These are phyloP conservation scores for Lacanobia oleracea DNA, from an alignment of 2,888 invertebrate genomes.

Conservation along the genomic window DNA sequence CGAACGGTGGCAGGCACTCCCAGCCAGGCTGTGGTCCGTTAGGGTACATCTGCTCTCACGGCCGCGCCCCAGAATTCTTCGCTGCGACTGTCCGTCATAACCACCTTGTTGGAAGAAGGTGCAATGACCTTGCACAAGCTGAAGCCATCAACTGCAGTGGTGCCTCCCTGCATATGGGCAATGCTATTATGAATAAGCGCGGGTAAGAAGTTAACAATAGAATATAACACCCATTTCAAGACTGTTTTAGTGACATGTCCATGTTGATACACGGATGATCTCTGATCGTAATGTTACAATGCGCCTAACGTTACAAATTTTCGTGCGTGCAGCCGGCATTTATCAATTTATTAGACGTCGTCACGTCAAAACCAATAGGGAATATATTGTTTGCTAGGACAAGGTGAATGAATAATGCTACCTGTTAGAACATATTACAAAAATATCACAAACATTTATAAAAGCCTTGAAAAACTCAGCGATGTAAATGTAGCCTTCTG, in stretches of 20 bases:
- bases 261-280: too few relatives aligned
- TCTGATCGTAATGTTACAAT: too few relatives aligned
- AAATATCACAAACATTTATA: too few relatives aligned
- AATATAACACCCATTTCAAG: not conserved
- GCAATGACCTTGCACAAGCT: conserved; percentile 73
- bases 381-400: too few relatives aligned
- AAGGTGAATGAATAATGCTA: too few relatives aligned
- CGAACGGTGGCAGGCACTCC: conserved; percentile 81
- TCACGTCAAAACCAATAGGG: too few relatives aligned
- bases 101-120: conserved; percentile 75
- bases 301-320: too few relatives aligned
- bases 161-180: conserved; percentile 71
- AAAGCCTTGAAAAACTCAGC: too few relatives aligned
- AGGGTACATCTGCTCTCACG: conserved; percentile 78
- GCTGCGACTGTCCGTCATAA: conserved; percentile 77
- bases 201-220: conserved; percentile 67
- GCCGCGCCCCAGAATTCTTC: conserved; percentile 76
- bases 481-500: too few relatives aligned
- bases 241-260: not conserved
- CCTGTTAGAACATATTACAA: too few relatives aligned
- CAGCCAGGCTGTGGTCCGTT: conserved; percentile 80
- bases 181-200: conserved; percentile 68
- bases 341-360: too few relatives aligned
- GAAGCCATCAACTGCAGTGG: conserved; percentile 67
- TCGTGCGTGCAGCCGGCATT: too few relatives aligned